Evolutionary conservation across 2,888 invertebrate genomes (phyloP).

Genomic region (Congeria kusceri): DNA sequence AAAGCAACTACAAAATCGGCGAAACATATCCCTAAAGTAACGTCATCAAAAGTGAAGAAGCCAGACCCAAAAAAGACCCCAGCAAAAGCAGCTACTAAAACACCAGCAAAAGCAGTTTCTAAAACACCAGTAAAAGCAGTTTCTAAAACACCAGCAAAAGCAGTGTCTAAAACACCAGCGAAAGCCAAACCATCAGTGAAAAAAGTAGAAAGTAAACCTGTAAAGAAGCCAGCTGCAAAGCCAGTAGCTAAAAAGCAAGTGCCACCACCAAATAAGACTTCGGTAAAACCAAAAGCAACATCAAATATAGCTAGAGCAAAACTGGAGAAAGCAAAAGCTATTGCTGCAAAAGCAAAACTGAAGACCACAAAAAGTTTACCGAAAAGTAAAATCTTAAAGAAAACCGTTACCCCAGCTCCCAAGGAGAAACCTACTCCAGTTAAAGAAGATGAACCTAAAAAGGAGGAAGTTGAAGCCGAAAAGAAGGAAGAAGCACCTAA

Average conservation of each 20-base stretch:
- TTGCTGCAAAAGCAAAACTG: constrained; percentile 31
- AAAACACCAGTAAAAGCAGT: constrained; percentile 19
- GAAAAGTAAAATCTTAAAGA: constrained; percentile 1
- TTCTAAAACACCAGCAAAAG: constrained; percentile 11
- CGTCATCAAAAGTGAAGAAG: neutral
- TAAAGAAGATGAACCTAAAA: neutral
- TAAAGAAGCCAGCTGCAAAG: constrained; percentile 1
- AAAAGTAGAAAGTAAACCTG: constrained; percentile 14
- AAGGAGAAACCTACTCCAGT: constrained; percentile 25
- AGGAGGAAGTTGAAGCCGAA: constrained; percentile 8
- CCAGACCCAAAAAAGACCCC: constrained; percentile 7
- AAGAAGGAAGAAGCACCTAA: constrained; percentile 34
- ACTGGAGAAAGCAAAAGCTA: constrained; percentile 31
- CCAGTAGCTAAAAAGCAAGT: neutral
- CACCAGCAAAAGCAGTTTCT: constrained; percentile 11
- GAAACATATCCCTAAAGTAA: neutral
- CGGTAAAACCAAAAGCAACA: neutral
- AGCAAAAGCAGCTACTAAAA: constrained; percentile 12
- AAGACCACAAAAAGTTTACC: constrained; percentile 35
- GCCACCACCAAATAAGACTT: neutral
- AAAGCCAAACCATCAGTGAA: constrained; percentile 18
- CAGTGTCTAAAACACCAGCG: neutral
- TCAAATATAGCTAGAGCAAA: constrained; percentile 17
- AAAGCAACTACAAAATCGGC: constrained; percentile 2
- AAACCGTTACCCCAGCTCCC: constrained; percentile 4